Evolutionary conservation across 2,888 invertebrate genomes (phyloP).

Genomic region (Anarsia innoxiella): DNA sequence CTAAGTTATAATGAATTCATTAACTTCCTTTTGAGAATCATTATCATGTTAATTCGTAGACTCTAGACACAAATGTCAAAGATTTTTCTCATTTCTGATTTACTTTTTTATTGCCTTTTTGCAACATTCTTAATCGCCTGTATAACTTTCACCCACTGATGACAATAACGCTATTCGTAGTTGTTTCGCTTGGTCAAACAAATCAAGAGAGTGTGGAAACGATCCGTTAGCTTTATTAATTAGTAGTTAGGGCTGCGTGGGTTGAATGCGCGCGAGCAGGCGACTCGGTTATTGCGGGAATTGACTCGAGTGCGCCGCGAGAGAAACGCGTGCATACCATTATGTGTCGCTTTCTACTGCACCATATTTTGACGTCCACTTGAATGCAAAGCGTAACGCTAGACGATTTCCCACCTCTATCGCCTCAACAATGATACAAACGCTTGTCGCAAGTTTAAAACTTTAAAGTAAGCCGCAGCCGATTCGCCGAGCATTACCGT

Average conservation of each 20-base stretch:
- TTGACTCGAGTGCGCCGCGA: constrained; percentile 35
- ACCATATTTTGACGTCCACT: constrained; percentile 14
- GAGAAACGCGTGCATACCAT: constrained; percentile 34
- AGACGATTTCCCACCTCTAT: no score
- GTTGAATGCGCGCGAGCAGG: constrained; percentile 47
- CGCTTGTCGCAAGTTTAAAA: background rate
- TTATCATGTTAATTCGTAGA: no score
- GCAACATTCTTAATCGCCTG: no score
- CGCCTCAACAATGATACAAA: constrained; percentile 4
- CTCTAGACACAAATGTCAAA: no score
- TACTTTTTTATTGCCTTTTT: no score
- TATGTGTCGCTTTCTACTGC: constrained; percentile 33
- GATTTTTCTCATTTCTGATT: no score
- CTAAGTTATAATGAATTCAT: no score
- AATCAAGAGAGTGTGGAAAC: constrained; percentile 49
- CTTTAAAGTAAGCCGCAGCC: constrained; percentile 6
- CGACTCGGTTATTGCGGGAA: constrained; percentile 43
- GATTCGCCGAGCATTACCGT: constrained; percentile 20
- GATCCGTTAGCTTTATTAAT: constrained; percentile 57
- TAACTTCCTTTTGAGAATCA: no score
- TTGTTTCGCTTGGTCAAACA: constrained; percentile 40
- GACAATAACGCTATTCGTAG: constrained; percentile 19
- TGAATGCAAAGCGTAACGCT: background rate
- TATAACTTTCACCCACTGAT: background rate
- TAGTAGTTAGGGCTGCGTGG: constrained; percentile 52